phyloP scores from a whole-genome alignment of 2,113 vertebrate species.

The Toxostoma redivivum region DNA sequence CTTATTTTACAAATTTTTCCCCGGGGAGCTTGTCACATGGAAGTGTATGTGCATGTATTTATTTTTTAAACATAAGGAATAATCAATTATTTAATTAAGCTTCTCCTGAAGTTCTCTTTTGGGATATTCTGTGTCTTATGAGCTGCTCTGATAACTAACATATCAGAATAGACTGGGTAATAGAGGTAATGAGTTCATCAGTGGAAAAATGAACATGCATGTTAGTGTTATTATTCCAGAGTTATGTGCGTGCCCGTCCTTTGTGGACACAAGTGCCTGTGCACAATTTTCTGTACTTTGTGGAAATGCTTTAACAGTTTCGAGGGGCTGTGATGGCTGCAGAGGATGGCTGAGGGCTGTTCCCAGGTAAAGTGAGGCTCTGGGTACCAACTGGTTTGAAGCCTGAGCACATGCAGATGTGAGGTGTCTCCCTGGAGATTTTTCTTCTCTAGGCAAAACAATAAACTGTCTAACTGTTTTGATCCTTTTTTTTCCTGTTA shows the following conservation, averaged over 20 bases:
- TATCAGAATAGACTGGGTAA: neutral
- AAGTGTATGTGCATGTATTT: neutral
- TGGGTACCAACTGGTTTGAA: neutral
- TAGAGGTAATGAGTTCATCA: neutral
- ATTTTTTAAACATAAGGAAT: neutral
- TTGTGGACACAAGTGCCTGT: neutral
- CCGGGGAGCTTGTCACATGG: neutral
- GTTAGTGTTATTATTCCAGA: neutral
- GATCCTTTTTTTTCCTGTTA: neutral
- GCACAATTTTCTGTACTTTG: neutral
- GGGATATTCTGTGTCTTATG: neutral
- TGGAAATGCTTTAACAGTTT: neutral
- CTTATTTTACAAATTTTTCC: slow-evolving; percentile 21
- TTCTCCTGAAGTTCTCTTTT: slow-evolving; percentile 15
- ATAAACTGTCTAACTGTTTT: neutral
- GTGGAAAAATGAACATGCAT: neutral
- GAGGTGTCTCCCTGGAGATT: neutral
- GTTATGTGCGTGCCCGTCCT: neutral
- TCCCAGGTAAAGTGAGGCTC: fast-evolving
- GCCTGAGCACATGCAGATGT: neutral
- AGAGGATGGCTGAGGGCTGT: neutral
- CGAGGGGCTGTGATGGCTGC: neutral
- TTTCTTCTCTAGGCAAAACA: neutral
- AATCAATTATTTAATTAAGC: neutral
- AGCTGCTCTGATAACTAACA: neutral